A percentile compares a stretch with the other conserved stretches of the same genome.
Conservation (phyloP, 92 coral and sea anemone genomes). For the Anthopleura xanthogrammica region DNA sequence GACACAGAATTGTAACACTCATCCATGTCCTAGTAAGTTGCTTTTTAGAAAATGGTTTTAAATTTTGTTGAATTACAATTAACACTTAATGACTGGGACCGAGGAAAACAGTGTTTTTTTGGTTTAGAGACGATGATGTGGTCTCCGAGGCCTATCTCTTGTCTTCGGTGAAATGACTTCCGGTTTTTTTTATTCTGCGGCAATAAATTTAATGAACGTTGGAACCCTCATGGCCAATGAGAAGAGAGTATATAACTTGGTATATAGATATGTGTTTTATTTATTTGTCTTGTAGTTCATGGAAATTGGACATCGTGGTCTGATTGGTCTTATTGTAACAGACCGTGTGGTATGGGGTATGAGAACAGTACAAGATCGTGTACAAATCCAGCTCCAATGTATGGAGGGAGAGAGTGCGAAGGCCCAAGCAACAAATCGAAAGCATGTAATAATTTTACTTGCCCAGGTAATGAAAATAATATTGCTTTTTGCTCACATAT, state of each 20-base stretch:
- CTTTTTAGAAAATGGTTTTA: no score
- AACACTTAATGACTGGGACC: no score
- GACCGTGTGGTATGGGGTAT: conserved; percentile 49
- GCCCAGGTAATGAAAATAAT: conserved; percentile 39
- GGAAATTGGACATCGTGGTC: conserved; percentile 50
- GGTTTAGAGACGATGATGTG: no score
- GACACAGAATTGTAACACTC: conserved; percentile 26
- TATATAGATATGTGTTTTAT: background rate
- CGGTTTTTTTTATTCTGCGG: no score
- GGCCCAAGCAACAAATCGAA: conserved; percentile 16
- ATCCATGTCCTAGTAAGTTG: conserved; percentile 38
- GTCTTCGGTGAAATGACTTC: no score
- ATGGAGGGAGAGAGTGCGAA: conserved; percentile 45
- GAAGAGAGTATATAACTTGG: no score
- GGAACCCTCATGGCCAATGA: no score
- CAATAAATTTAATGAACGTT: no score
- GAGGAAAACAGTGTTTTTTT: no score
- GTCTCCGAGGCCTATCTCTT: no score
- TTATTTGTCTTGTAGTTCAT: conserved; percentile 24
- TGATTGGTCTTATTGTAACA: conserved; percentile 51
- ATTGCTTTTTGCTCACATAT: no score
- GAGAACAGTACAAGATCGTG: conserved; percentile 35
- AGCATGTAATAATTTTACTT: conserved; percentile 20
- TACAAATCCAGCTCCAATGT: conserved; percentile 35
- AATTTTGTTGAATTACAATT: background rate